Base-by-base conservation (phyloP, 2,113 vertebrate genomes). In the Urocolius indicus region DNA sequence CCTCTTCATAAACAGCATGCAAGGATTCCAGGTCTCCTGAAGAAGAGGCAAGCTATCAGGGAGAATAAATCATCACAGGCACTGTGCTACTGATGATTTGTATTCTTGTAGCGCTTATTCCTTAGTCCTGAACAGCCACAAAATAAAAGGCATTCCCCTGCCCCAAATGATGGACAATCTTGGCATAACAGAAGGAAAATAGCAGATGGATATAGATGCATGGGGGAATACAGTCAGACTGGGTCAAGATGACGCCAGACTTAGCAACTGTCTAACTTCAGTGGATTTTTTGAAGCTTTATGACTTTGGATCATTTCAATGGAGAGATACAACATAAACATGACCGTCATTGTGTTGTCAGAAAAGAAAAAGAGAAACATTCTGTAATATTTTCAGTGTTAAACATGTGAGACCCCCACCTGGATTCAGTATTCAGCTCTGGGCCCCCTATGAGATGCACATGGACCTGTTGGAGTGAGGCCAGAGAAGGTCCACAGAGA, bases 141-240 rank as follows among this genome's bases (percentile, higher is more conserved):
- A 72, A 89, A 91, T 81, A 94, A 81, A 91, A 94, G 77, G 45
- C 84, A 91, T 96, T 96, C 84, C 84, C 62, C 13, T 87, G 52
- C 58, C 87, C 81, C 58, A 84, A 38, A 84, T 93, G 81, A 95
- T 94, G 80, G 93, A 91, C 96, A 74, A 81, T 91, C 73, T 89
- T 91, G 89, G 80, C 87, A 75, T 61, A 87, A 93, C n/a, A 77
- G 77, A 89, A 93, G 87, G 84, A 94, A 82, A 84, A 87, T 62
- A 96, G 93, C 87, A 95, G 90, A 82, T 89, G 84, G 81, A 41
- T 93, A 19, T 78, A 72, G 57, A 78, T 91, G 45, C 77, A 91
- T 52, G 54, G 52, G 52, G 81, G 69, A 91, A 87, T 77, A 57
- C 38, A 87, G 57, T 54, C 52, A 78, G 58, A 38, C 84, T 67